Evolutionary conservation across 2,113 vertebrate genomes (phyloP).

Genomic region (Nycticebus coucang): DNA sequence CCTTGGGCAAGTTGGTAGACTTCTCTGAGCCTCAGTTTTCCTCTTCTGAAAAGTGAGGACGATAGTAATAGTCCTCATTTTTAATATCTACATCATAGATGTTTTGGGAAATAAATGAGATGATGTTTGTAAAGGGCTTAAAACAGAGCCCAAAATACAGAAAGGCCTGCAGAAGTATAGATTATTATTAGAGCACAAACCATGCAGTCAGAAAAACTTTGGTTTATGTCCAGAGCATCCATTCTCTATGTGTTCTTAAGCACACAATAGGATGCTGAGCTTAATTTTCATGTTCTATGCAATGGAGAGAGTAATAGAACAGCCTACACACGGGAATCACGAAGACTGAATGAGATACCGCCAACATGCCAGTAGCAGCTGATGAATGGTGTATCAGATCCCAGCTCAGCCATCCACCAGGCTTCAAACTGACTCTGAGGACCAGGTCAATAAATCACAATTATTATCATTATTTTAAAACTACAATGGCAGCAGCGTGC

Average conservation of each 20-base stretch:
- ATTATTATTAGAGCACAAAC: neutral
- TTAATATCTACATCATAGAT: neutral
- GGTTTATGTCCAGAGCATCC: neutral
- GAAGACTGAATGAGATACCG: neutral
- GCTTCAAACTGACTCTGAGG: no score
- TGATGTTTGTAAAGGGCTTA: neutral
- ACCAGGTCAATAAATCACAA: neutral
- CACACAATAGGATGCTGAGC: neutral
- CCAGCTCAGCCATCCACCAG: neutral
- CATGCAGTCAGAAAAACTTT: neutral
- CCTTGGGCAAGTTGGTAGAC: neutral
- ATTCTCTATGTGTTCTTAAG: neutral
- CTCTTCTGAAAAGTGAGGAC: neutral
- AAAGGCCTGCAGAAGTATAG: neutral
- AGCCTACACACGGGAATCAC: accelerated
- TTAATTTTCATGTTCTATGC: neutral
- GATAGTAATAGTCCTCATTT: neutral
- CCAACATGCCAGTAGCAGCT: accelerated
- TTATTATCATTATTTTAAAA: neutral
- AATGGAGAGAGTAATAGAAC: neutral
- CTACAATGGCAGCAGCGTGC: neutral
- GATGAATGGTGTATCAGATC: neutral
- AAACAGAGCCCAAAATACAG: neutral
- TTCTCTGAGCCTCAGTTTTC: constrained; percentile 11
- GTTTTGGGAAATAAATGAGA: neutral